Conservation (phyloP, 2,888 invertebrate species). For the Cheilosia grossa region DNA sequence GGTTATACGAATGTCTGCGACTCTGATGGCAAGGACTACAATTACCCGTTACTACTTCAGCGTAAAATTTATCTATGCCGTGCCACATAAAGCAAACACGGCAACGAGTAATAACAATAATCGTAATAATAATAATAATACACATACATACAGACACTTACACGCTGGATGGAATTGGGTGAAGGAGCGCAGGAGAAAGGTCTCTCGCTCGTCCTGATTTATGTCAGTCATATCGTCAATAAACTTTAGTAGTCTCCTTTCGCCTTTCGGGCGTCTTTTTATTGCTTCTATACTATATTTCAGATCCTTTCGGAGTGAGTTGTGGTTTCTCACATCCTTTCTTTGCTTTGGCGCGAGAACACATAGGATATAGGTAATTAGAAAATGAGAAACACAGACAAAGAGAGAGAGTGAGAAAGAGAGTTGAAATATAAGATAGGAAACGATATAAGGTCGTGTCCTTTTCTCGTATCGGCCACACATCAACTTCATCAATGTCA, state of each 20-base stretch:
- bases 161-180: slow-evolving; percentile 10
- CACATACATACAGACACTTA: slow-evolving; percentile 13
- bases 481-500: slow-evolving; percentile 41
- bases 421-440: slow-evolving; percentile 17
- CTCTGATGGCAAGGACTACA: slow-evolving; percentile 63
- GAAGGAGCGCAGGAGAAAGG: slow-evolving; percentile 22
- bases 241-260: slow-evolving; percentile 74
- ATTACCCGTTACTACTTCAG: slow-evolving; percentile 75
- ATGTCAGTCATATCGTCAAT: slow-evolving; percentile 79
- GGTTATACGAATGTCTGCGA: slow-evolving; percentile 46
- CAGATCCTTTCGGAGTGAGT: slow-evolving; percentile 32
- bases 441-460: slow-evolving; percentile 45
- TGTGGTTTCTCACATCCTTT: slow-evolving; percentile 33
- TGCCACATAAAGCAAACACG: slow-evolving; percentile 77
- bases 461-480: slow-evolving; percentile 9
- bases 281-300: slow-evolving; percentile 72
- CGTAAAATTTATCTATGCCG: slow-evolving; percentile 75
- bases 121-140: slow-evolving; percentile 76
- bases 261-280: slow-evolving; percentile 74
- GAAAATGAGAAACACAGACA: not conserved
- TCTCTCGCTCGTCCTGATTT: slow-evolving; percentile 76
- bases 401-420: not conserved
- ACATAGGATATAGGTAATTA: slow-evolving; percentile 22
- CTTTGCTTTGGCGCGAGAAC: not conserved
- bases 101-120: slow-evolving; percentile 78